These are phyloP conservation scores for Corynorhinus townsendii DNA, from an alignment of 2,113 vertebrate genomes.

Conservation along the genomic window DNA sequence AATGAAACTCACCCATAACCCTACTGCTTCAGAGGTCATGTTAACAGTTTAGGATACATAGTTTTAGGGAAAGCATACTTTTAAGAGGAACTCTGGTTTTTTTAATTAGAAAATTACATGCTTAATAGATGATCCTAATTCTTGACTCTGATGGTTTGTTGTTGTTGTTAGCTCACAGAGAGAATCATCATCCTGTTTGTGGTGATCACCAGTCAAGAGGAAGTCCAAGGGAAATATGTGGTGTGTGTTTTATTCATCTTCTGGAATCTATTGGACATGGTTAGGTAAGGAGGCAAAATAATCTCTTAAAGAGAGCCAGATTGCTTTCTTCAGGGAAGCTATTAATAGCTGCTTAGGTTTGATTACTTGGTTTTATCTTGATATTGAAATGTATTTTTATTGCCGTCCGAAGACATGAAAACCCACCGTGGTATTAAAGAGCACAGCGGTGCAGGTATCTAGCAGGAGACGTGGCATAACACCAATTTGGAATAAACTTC, in stretches of 20 bases:
- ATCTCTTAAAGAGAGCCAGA: not conserved
- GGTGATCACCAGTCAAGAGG: constrained; percentile 90
- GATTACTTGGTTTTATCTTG: constrained; percentile 46
- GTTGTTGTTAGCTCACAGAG: constrained; percentile 85
- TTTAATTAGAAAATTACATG: constrained; percentile 29
- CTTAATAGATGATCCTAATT: constrained; percentile 33
- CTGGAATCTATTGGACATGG: constrained; percentile 91
- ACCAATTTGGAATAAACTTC: constrained; percentile 31
- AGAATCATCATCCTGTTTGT: constrained; percentile 90
- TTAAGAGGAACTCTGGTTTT: constrained; percentile 16
- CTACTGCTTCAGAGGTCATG: not conserved
- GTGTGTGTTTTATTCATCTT: constrained; percentile 92
- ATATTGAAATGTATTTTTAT: constrained; percentile 33
- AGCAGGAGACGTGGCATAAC: constrained; percentile 2
- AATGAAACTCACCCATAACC: constrained; percentile 11
- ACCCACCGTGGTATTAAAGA: constrained; percentile 32
- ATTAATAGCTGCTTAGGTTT: constrained; percentile 39
- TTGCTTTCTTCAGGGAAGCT: not conserved
- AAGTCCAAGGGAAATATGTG: constrained; percentile 89
- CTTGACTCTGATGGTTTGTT: constrained; percentile 52
- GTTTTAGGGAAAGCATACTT: constrained; percentile 20
- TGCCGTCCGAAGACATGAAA: constrained; percentile 53
- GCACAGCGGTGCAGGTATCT: not conserved
- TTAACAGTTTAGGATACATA: not conserved
- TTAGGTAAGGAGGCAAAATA: constrained; percentile 82